These are phyloP conservation scores for Pollenia labialis DNA, from an alignment of 2,888 invertebrate species.

Conservation along the genomic window DNA sequence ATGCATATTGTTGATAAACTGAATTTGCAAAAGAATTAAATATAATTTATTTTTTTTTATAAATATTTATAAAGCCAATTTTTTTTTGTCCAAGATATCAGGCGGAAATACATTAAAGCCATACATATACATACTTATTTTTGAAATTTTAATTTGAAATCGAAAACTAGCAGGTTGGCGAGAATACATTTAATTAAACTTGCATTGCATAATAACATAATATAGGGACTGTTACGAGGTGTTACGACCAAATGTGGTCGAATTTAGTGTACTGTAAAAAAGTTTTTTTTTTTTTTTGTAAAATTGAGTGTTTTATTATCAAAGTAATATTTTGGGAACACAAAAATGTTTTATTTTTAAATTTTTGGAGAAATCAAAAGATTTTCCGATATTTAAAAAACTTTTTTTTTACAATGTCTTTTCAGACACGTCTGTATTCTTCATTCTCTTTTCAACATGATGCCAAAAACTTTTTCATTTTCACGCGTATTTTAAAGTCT, in stretches of 20 bases:
- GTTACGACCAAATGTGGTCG: background rate
- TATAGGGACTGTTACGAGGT: constrained; percentile 32
- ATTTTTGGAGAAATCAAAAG: too few species aligned
- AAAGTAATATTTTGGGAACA: too few species aligned
- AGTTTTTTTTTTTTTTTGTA: too few species aligned
- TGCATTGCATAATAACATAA: constrained; percentile 58
- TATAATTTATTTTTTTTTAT: constrained; percentile 39
- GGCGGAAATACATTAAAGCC: constrained; percentile 62
- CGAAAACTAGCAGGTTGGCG: constrained; percentile 4
- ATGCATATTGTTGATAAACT: constrained; percentile 22
- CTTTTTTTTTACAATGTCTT: too few species aligned
- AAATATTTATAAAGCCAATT: background rate
- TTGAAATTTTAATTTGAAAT: constrained; percentile 21
- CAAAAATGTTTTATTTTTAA: too few species aligned
- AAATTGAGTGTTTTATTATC: background rate
- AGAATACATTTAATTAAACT: constrained; percentile 36
- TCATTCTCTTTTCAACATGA: too few species aligned
- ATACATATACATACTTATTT: constrained; percentile 12
- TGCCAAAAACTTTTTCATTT: too few species aligned
- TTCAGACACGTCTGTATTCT: too few species aligned
- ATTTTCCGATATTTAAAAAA: too few species aligned
- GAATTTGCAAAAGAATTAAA: constrained; percentile 26
- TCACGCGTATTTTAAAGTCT: too few species aligned
- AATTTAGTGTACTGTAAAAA: background rate
- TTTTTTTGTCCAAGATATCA: constrained; percentile 37